These are phyloP conservation scores for Pterocles orientalis DNA, from an alignment of 2,113 vertebrate species.

Conservation along the genomic window DNA sequence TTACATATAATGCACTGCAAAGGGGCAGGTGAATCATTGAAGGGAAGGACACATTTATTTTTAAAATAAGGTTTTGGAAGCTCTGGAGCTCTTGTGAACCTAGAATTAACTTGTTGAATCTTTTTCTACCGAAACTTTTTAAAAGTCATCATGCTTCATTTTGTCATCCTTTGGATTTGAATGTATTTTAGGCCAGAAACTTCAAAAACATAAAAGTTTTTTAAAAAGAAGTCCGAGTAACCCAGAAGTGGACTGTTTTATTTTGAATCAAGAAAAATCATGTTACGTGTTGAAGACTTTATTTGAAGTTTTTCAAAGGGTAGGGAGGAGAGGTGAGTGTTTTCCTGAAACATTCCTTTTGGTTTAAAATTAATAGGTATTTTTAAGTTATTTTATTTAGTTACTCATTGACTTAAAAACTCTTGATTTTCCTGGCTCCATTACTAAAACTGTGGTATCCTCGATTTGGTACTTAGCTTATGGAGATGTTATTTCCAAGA, in stretches of 20 bases:
- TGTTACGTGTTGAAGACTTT: neutral
- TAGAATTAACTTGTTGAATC: neutral
- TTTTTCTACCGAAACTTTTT: neutral
- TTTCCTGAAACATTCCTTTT: neutral
- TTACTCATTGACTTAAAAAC: neutral
- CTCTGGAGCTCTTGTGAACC: neutral
- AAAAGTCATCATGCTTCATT: neutral
- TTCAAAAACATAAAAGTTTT: neutral
- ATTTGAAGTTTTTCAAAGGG: neutral
- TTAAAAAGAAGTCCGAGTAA: neutral
- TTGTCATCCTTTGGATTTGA: neutral
- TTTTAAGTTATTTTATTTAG: neutral
- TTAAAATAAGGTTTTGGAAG: neutral
- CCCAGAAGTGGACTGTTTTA: neutral
- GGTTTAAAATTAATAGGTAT: neutral
- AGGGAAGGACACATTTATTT: neutral
- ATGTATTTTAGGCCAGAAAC: neutral
- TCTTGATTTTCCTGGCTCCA: neutral
- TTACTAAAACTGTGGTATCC: neutral
- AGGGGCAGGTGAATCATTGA: neutral
- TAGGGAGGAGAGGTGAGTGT: neutral
- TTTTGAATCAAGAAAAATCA: neutral
- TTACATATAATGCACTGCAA: neutral
- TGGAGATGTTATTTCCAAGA: neutral
- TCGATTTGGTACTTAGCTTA: neutral